Conservation (phyloP, 2,797 vertebrate genomes). For the Eleutherodactylus coqui region DNA sequence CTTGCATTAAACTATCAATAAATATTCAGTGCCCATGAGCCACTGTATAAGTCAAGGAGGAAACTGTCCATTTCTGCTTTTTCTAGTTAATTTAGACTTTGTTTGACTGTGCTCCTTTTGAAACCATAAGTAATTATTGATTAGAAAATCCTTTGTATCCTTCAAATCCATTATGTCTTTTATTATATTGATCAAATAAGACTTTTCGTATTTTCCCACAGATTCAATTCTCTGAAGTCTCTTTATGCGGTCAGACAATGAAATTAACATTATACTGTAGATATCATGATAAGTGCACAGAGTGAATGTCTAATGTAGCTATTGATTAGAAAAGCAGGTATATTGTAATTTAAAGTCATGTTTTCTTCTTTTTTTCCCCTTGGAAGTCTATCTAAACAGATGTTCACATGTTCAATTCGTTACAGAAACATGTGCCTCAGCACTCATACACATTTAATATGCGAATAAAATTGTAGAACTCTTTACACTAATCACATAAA, state of each 20-base stretch:
- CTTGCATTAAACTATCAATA: constrained; percentile 19
- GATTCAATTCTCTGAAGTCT: constrained; percentile 65
- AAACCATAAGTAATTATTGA: constrained; percentile 69
- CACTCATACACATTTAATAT: too few species aligned
- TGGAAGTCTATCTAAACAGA: background rate
- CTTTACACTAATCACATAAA: too few species aligned
- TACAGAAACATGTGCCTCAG: too few species aligned
- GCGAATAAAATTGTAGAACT: too few species aligned
- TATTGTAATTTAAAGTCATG: background rate
- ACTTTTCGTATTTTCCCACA: constrained; percentile 71
- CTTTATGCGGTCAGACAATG: constrained; percentile 44
- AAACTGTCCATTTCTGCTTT: constrained; percentile 33
- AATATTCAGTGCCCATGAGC: constrained; percentile 8
- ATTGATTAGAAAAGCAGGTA: constrained; percentile 41
- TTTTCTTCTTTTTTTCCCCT: background rate
- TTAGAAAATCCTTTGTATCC: constrained; percentile 67
- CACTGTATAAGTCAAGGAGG: constrained; percentile 34
- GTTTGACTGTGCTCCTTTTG: constrained; percentile 70
- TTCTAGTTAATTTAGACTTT: constrained; percentile 28
- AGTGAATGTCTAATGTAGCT: background rate
- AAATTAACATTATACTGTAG: constrained; percentile 38
- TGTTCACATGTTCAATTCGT: too few species aligned
- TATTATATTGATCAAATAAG: constrained; percentile 70
- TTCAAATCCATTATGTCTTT: constrained; percentile 69
- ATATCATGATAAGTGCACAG: constrained; percentile 10